A percentile compares a stretch with the other conserved stretches of the same genome.
phyloP scores from a whole-genome alignment of 2,888 invertebrate genomes.

The Drosophila mimetica region DNA sequence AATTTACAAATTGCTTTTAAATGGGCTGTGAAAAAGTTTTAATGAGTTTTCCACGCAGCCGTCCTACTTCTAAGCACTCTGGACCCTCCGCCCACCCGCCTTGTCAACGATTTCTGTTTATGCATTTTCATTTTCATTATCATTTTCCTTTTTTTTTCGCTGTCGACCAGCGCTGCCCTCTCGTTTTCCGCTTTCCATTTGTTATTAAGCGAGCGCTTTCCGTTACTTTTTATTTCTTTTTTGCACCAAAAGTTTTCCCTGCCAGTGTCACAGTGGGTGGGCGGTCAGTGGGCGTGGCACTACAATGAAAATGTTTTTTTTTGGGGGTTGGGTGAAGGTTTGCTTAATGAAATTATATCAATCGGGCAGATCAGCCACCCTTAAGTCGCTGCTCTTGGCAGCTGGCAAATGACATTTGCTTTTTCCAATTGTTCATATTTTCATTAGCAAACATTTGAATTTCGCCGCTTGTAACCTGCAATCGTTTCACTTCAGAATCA shows the following conservation, averaged over 20 bases:
- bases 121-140: constrained; percentile 72
- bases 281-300: constrained; percentile 34
- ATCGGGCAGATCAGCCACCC: constrained; percentile 56
- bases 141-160: constrained; percentile 48
- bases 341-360: constrained; percentile 76
- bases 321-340: constrained; percentile 9
- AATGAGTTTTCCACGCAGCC: constrained; percentile 82
- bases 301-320: constrained; percentile 35
- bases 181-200: constrained; percentile 48
- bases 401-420: constrained; percentile 73
- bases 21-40: constrained; percentile 84
- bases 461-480: constrained; percentile 51
- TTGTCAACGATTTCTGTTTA: constrained; percentile 43
- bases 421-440: constrained; percentile 58
- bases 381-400: constrained; percentile 51
- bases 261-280: constrained; percentile 19
- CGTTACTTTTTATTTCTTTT: constrained; percentile 39
- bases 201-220: constrained; percentile 37
- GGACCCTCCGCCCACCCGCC: not conserved
- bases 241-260: constrained; percentile 26
- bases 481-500: constrained; percentile 45
- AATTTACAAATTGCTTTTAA: constrained; percentile 84
- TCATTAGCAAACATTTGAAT: constrained; percentile 59
- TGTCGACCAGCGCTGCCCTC: constrained; percentile 14
- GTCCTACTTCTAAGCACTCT: constrained; percentile 39